phyloP scores from a whole-genome alignment of 1,140 invertebrate species.

The Drosophila bipectinata region DNA sequence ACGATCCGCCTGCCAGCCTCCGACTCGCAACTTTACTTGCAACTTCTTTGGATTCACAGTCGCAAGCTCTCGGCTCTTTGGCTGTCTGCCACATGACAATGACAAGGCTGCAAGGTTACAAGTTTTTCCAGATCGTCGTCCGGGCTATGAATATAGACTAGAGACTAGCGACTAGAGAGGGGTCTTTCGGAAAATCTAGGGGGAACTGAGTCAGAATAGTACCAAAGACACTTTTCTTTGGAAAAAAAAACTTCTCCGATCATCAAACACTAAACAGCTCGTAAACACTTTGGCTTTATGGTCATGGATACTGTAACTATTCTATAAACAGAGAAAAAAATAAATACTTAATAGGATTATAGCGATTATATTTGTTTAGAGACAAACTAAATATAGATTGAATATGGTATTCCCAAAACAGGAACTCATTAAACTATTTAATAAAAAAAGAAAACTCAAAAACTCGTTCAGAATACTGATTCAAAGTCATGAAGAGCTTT shows the following conservation, averaged over 20 bases:
- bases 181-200: background rate
- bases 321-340: background rate
- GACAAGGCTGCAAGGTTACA: constrained; percentile 82
- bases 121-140: constrained; percentile 75
- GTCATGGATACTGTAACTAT: constrained; percentile 9
- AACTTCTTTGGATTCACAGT: constrained; percentile 2
- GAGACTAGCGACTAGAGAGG: constrained; percentile 16
- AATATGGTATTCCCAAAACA: background rate
- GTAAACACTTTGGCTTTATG: constrained; percentile 79
- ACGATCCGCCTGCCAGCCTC: constrained; percentile 61
- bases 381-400: background rate
- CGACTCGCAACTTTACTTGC: constrained; percentile 37
- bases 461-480: constrained; percentile 20
- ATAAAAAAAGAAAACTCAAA: constrained; percentile 1
- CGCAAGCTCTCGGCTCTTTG: constrained; percentile 31
- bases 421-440: background rate
- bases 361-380: background rate
- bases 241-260: constrained; percentile 25
- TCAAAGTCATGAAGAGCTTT: background rate
- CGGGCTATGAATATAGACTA: background rate
- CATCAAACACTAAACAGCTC: constrained; percentile 74
- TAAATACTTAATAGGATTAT: background rate
- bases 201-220: background rate
- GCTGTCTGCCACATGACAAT: constrained; percentile 59
- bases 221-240: background rate